A percentile compares a stretch with the other conserved stretches of the same genome.
phyloP scores from a whole-genome alignment of 2,797 vertebrate species.

The Momotus momota region DNA sequence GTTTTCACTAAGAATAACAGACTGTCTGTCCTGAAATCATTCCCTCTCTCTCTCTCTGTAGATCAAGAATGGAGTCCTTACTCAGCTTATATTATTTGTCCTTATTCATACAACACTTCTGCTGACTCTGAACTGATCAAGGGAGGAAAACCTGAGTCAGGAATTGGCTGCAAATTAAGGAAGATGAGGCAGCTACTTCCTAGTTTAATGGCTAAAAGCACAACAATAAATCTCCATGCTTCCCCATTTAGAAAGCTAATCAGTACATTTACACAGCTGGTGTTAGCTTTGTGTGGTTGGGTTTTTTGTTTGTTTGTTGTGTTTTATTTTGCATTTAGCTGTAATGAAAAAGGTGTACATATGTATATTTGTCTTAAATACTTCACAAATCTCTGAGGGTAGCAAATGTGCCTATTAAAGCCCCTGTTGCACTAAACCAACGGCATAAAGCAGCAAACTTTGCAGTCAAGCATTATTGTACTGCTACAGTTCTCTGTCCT shows the following conservation, averaged over 20 bases:
- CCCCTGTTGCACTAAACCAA: not conserved
- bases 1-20: not conserved
- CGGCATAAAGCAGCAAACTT: not conserved
- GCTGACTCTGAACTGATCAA: conserved; percentile 49
- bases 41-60: not conserved
- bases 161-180: conserved; percentile 63
- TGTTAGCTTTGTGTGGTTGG: not conserved
- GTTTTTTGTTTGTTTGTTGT: not conserved
- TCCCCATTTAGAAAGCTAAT: conserved; percentile 53
- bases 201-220: conserved; percentile 52
- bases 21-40: not conserved
- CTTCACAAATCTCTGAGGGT: not conserved
- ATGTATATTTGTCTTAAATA: conserved; percentile 30
- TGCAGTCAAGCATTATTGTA: not conserved
- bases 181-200: conserved; percentile 63
- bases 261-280: conserved; percentile 53
- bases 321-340: conserved; percentile 28
- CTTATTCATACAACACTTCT: conserved; percentile 39
- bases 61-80: conserved; percentile 9
- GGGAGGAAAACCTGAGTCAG: conserved; percentile 61
- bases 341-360: conserved; percentile 14
- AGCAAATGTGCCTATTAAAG: not conserved
- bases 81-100: conserved; percentile 15
- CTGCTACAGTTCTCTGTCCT: not conserved
- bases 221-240: conserved; percentile 50